Percentiles rank a stretch among this genome's conserved stretches.
Conservation (phyloP, 1,140 invertebrate genomes). For the Tribolium castaneum region DNA sequence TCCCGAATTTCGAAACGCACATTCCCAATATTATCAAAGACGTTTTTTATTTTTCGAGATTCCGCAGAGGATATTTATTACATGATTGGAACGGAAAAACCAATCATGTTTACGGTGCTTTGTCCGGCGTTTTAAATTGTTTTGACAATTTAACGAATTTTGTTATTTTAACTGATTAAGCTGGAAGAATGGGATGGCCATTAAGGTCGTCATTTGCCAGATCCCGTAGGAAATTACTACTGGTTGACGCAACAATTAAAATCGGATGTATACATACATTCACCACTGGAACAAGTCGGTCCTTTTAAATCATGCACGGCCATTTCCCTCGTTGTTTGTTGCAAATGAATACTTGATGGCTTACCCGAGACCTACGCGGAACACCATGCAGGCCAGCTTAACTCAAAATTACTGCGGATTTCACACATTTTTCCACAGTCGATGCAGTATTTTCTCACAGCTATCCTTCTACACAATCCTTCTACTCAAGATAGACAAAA, state of each 20-base stretch:
- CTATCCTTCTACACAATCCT: too few relatives aligned
- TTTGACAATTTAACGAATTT: constrained; percentile 18
- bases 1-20: constrained; percentile 29
- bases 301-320: constrained; percentile 31
- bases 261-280: constrained; percentile 14
- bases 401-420: constrained; percentile 25
- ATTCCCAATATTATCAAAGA: constrained; percentile 20
- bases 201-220: background rate
- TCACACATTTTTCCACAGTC: constrained; percentile 2
- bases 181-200: constrained; percentile 8
- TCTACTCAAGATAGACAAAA: too few relatives aligned
- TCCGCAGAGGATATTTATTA: constrained; percentile 14
- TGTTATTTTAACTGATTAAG: constrained; percentile 17
- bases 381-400: constrained; percentile 28
- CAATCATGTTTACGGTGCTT: constrained; percentile 24
- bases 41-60: constrained; percentile 20
- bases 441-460: background rate
- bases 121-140: constrained; percentile 12
- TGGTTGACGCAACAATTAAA: constrained; percentile 32
- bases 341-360: constrained; percentile 33
- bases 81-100: constrained; percentile 21
- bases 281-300: constrained; percentile 4
- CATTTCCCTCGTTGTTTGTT: constrained; percentile 35
- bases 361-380: constrained; percentile 19
- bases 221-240: constrained; percentile 23